Percentiles rank a stretch among this genome's conserved stretches.
Evolutionary conservation across 2,888 invertebrate genomes (phyloP).

Genomic region (Ophion slaviceki): DNA sequence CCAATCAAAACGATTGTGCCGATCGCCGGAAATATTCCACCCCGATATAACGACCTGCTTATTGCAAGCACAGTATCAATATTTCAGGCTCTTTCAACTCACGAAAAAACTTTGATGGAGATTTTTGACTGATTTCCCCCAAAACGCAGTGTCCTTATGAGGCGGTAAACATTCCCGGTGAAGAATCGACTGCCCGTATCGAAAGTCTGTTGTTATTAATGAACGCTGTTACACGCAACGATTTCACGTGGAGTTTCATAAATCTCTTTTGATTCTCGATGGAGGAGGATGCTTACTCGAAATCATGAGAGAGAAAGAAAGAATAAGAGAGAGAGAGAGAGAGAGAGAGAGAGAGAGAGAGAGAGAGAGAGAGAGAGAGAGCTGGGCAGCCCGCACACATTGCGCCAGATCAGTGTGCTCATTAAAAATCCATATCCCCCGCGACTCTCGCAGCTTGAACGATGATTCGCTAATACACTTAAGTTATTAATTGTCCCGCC

Average conservation of each 20-base stretch:
- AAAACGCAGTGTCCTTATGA: not conserved
- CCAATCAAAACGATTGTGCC: not conserved
- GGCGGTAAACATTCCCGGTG: not conserved
- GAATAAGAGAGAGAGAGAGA: not conserved
- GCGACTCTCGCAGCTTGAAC: slow-evolving; percentile 15
- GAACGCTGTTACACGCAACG: slow-evolving; percentile 4
- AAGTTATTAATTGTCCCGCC: slow-evolving; percentile 44
- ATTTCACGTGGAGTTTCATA: slow-evolving; percentile 20
- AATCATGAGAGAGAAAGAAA: not conserved
- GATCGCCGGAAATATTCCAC: too few relatives aligned
- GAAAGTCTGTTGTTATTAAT: slow-evolving; percentile 16
- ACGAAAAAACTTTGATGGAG: not conserved
- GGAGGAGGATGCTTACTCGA: not conserved
- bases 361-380: not conserved
- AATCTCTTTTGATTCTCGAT: slow-evolving; percentile 17
- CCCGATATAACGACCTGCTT: too few relatives aligned
- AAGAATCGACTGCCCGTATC: not conserved
- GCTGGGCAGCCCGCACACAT: not conserved
- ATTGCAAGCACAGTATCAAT: not conserved
- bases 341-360: not conserved
- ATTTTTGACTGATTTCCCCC: not conserved
- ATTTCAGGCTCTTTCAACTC: not conserved
- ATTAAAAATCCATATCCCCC: slow-evolving; percentile 4
- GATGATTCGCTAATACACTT: slow-evolving; percentile 37
- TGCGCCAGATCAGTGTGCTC: not conserved